Base-by-base conservation (phyloP, 2,888 invertebrate genomes). In the Drosophila monieri region DNA sequence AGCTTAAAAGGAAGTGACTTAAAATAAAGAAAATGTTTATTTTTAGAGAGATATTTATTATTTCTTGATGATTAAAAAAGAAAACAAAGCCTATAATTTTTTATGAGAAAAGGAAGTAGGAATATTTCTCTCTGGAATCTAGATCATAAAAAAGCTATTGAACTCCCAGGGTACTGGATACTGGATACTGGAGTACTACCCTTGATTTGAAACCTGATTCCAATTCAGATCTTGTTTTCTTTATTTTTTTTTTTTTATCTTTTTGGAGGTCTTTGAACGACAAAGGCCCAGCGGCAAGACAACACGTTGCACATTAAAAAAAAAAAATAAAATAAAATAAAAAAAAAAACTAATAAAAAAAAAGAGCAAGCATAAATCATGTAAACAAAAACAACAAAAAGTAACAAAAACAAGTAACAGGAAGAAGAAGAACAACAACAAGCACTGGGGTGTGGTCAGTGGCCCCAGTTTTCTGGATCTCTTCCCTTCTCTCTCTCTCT, bases 391-490 rank as follows among this genome's bases (percentile, higher is more conserved):
- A 35, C n/a, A n/a, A n/a, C n/a, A 35, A 35, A 6, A n/a, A 37
- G 12, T 6, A 37, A 37, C 37, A 35, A 35, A 35, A 35, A 35
- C 14, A n/a, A 37, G 12, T 6, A 37, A 37, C 37, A 35, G n/a
- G 35, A 35, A 35, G n/a, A 68, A 58, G 35, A 35, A 35, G n/a
- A 68, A 58, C 21, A 64, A 44, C 23, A 53, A 58, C 9, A 30
- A 60, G 55, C 32, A 55, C 53, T 68, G 60, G 80, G 60, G 84
- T 79, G 84, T 84, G 86, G 86, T 80, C 87, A 84, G 71, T 77
- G 83, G 85, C 87, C 78, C 57, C 76, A 39, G 48, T 66, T 80
- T 14, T 55, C 18, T 18, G 18, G 18, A 18, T 1, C 18, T 18
- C n/a, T n/a, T n/a, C n/a, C n/a, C n/a, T n/a, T n/a, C n/a, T n/a